Percentiles rank a stretch among this genome's conserved stretches.
Conservation (phyloP, 2,888 invertebrate genomes). For the Cactoblastis cactorum region DNA sequence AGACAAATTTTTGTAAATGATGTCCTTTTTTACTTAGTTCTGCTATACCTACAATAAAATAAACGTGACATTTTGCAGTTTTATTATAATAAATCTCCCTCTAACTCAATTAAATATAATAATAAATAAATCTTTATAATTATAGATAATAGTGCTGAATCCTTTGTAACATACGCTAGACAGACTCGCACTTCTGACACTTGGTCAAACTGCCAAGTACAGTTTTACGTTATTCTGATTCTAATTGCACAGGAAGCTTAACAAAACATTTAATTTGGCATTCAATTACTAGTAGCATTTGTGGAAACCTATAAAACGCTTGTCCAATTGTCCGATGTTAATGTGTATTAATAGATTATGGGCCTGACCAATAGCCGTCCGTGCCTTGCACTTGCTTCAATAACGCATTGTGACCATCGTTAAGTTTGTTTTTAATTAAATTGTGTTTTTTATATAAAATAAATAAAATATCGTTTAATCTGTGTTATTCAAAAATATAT, state of each 20-base stretch:
- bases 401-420: background rate
- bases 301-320: conserved; percentile 4
- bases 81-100: too few relatives aligned
- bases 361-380: conserved; percentile 22
- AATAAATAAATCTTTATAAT: too few relatives aligned
- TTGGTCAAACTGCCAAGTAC: background rate
- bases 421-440: conserved; percentile 9
- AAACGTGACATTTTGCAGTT: too few relatives aligned
- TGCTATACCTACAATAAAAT: too few relatives aligned
- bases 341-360: conserved; percentile 34
- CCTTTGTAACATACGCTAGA: too few relatives aligned
- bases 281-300: background rate
- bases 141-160: too few relatives aligned
- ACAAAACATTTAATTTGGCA: conserved; percentile 6
- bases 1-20: too few relatives aligned
- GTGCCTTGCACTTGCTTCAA: conserved; percentile 13
- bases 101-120: too few relatives aligned
- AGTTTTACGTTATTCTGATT: background rate
- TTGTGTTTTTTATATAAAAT: background rate
- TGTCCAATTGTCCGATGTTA: conserved; percentile 5
- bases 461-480: too few relatives aligned
- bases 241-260: background rate
- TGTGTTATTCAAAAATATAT: too few relatives aligned
- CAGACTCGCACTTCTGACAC: too few relatives aligned
- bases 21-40: too few relatives aligned